Base-by-base conservation (phyloP, 2,113 vertebrate species). In the Catagonus wagneri region DNA sequence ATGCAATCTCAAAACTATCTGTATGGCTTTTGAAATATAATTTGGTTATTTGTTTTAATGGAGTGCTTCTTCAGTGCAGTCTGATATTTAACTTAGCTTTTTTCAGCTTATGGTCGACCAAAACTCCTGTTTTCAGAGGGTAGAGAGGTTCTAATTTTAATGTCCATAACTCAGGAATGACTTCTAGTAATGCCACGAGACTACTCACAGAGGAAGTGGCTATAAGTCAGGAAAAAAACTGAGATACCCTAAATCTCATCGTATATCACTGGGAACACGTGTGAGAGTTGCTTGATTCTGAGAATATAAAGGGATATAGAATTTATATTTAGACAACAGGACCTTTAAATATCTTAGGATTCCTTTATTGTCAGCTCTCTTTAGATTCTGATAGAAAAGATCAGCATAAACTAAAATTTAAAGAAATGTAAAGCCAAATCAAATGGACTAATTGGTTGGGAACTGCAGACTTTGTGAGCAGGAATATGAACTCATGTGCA, bases 1-100 rank as follows among this genome's bases (percentile, higher is more conserved):
- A 72, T 22, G 29, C 25, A 90, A 83, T 60, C 39, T 93, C 19
- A 71, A 91, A 95, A 78, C 27, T n/a, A 83, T 34, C 72, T 79
- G 1, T 60, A 34, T 71, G 34, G 23, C 1, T 27, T 92, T 52
- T 15, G 66, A 66, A 76, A 86, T 20, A 15, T 27, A 68, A 29
- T 44, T 50, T 32, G 44, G 68, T 50, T 39, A 72, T 44, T 44
- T 68, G 52, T 79, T 79, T 61, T 50, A 74, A 34, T 6, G 4
- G 3, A 63, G 56, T 52, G 9, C 9, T 80, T 34, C 60, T n/a
- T 13, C 17, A 61, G 25, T 14, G 17, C 2, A 80, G 11, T 44
- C n/a, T 23, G 83, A 23, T 20, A 32, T 6, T 7, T 39, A 87
- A 68, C 25, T 39, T 36, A 7, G 34, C 1, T 11, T 52, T 81